Evolutionary conservation across 1,140 invertebrate species (phyloP), one percentile per base, ranked within the genome.

Genomic region (Trichonephila clavata): DNA sequence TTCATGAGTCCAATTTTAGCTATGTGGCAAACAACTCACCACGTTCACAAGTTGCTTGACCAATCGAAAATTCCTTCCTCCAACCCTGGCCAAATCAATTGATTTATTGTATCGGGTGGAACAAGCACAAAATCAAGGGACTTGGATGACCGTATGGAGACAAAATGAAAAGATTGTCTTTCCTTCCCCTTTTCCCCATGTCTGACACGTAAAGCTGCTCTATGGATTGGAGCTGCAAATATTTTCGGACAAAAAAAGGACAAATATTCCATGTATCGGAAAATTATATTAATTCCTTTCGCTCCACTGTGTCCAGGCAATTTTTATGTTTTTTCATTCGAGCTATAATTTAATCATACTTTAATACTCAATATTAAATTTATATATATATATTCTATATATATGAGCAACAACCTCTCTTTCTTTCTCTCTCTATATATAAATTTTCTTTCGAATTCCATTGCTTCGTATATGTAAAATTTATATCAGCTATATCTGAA

Each of bases 41-140:
- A 63, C 83, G 89, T 92, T 92, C 80, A 92, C 90, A 92, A 84
- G 32, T 61, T 39, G 18, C n/a, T 77, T 59, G 61, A 50, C 90
- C 77, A 84, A 63, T 57, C 59, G 39, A 27, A 92, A 92, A 92
- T 57, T 65, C 80, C 80, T 32, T 61, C 50, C 43, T 24, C 43
- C 71, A 60, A 80, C 77, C 39, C 32, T 6, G 60, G 60, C 81
- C 81, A 84, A 92, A 92, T 92, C 90, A 92, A 92, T 92, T 92
- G 90, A 92, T 84, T 92, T 92, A 92, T 92, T 92, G 90, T 92
- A 92, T 92, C 90, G 77, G 60, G 39, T n/a, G 59, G 81, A 92
- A 84, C 90, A 92, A 92, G 90, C 90, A 84, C 77, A 92, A 92
- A 92, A 92, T 92, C 59, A 92, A 92, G 84, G 71, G 87, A 71